Base-by-base conservation (phyloP, 2,888 invertebrate species). In the Archaeoteleia sp. region DNA sequence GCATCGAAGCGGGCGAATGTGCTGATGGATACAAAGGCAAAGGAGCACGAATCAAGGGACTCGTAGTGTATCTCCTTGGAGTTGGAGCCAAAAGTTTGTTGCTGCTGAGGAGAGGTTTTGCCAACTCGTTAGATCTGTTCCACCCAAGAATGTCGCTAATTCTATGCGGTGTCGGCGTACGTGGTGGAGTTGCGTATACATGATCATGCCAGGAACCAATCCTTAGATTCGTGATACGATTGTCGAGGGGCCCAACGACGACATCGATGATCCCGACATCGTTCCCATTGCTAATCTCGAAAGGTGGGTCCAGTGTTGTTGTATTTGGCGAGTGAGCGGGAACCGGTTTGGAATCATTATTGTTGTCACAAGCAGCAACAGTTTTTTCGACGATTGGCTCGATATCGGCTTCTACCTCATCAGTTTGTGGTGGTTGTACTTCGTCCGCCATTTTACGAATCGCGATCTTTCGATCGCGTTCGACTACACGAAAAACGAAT, bases 131-230 rank as follows among this genome's bases (percentile, higher is more conserved):
- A 14, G 40, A 30, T 6, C 71, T 62, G 20, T 80, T 82, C 85
- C 91, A 86, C 13, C 95, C 95, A 75, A 97, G 87, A 73, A 96
- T 96, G 82, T 96, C 93, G 71, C 93, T 92, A 80, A 97, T 96
- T 30, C 91, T 90, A 85, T 95, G 95, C 2, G 95, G 93, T 1
- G 96, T 96, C 0, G 95, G 95, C 53, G 89, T 89, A 75, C 91
- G 91, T 6, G 94, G 94, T 7, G 94, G 92, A 75, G 92, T 92
- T 1, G 91, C 92, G 83, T 96, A 96, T 13, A 95, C 93, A 84
- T 96, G 96, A 25, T 95, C 93, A 87, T 95, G 96, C 95, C 96
- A 96, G 29, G 93, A 78, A 3, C 68, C 40, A 29, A 70, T 35
- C 34, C 74, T 46, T 23, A 70, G 68, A 32, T 27, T 67, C 14